phyloP scores from a whole-genome alignment of 1,140 invertebrate species.

The Brachionus plicatilis region DNA sequence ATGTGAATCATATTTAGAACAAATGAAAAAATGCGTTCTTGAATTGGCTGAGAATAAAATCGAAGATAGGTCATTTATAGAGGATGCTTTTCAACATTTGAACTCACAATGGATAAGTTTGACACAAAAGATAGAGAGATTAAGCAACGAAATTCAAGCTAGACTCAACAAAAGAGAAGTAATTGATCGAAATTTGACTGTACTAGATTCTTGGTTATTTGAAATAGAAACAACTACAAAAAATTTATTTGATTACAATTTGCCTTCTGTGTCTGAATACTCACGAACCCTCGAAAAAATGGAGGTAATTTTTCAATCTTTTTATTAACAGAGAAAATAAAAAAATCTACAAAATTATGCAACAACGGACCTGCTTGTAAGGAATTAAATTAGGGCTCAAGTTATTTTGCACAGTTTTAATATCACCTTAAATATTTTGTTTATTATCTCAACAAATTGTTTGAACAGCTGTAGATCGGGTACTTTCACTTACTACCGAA shows the following conservation, averaged over 20 bases:
- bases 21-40: constrained; percentile 11
- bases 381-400: too few species aligned
- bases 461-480: too few species aligned
- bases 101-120: neutral
- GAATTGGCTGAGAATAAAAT: constrained; percentile 1
- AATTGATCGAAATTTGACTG: neutral
- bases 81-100: constrained; percentile 22
- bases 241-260: constrained; percentile 17
- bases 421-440: too few species aligned
- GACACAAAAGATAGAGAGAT: neutral
- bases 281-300: neutral
- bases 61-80: neutral
- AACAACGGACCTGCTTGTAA: too few species aligned
- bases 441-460: too few species aligned
- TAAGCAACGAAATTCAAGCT: neutral
- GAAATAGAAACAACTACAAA: neutral
- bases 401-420: too few species aligned
- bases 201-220: neutral
- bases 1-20: constrained; percentile 3
- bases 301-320: neutral
- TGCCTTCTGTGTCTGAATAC: neutral
- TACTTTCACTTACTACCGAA: too few species aligned
- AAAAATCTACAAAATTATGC: too few species aligned
- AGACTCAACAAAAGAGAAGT: neutral
- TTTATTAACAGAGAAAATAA: too few species aligned